Percentiles rank a stretch among this genome's conserved stretches.
Evolutionary conservation across 37 sponge, comb jelly and placozoan species (phyloP).

Genomic region (Tethya wilhelma): DNA sequence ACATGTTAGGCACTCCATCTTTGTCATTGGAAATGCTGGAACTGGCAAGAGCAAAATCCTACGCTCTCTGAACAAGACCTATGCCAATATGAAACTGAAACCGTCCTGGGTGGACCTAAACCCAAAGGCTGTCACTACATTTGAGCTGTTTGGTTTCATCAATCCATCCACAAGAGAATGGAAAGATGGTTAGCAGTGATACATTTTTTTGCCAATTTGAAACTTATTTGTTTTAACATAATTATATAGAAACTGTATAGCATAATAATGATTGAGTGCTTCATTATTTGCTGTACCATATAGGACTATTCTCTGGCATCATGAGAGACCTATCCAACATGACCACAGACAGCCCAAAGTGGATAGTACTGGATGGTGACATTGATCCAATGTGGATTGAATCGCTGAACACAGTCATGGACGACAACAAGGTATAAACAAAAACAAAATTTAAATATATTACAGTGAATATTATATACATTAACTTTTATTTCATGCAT

Average conservation of each 20-base stretch:
- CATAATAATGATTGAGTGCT: not conserved
- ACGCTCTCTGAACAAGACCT: slow-evolving; percentile 90
- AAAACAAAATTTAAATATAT: no score
- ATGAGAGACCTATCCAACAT: slow-evolving; percentile 96
- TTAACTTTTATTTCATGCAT: no score
- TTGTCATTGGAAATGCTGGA: slow-evolving; percentile 98
- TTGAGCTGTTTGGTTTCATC: slow-evolving; percentile 97
- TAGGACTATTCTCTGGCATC: slow-evolving; percentile 89
- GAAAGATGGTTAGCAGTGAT: slow-evolving; percentile 86
- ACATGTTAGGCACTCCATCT: slow-evolving; percentile 95
- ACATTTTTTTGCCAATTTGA: not conserved
- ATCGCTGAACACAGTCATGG: slow-evolving; percentile 99
- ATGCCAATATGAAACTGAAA: slow-evolving; percentile 82
- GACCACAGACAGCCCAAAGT: slow-evolving; percentile 89
- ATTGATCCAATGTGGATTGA: slow-evolving; percentile 99
- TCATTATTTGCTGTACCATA: not conserved
- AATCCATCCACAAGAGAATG: slow-evolving; percentile 98
- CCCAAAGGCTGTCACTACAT: slow-evolving; percentile 95
- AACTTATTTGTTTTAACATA: not conserved
- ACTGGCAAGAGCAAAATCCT: slow-evolving; percentile 84
- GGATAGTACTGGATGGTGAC: slow-evolving; percentile 99
- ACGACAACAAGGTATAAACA: slow-evolving; percentile 93
- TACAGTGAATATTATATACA: no score
- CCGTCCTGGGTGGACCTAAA: slow-evolving; percentile 95
- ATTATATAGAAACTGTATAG: slow-evolving; percentile 1